These are phyloP conservation scores for Schizotus pectinicornis DNA, from an alignment of 2,888 invertebrate genomes.

Conservation along the genomic window DNA sequence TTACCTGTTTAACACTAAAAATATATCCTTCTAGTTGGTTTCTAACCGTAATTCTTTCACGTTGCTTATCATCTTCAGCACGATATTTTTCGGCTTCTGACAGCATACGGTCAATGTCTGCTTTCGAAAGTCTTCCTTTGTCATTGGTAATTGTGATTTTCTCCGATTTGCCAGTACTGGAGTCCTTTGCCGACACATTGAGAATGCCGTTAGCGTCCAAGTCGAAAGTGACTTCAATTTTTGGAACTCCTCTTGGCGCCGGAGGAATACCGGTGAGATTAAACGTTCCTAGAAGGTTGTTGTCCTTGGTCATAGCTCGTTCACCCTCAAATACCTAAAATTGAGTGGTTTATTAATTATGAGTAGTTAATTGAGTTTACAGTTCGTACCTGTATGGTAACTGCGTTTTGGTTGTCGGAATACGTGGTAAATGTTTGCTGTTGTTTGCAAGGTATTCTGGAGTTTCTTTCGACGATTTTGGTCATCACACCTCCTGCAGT, in stretches of 20 bases:
- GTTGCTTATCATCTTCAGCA: constrained; percentile 75
- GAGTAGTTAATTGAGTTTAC: not conserved
- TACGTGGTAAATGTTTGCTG: constrained; percentile 88
- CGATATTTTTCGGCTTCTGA: constrained; percentile 80
- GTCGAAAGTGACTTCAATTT: constrained; percentile 82
- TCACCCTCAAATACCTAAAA: constrained; percentile 81
- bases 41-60: constrained; percentile 71
- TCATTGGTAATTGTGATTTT: constrained; percentile 88
- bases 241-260: constrained; percentile 80
- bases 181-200: constrained; percentile 79
- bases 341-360: constrained; percentile 1
- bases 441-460: constrained; percentile 80
- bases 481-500: constrained; percentile 87
- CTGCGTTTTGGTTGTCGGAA: constrained; percentile 89
- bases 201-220: constrained; percentile 90
- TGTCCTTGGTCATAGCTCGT: constrained; percentile 89
- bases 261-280: constrained; percentile 84
- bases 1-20: constrained; percentile 70
- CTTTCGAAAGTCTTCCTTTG: constrained; percentile 81
- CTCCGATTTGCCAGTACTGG: constrained; percentile 79
- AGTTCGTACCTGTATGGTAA: constrained; percentile 74
- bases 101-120: constrained; percentile 88
- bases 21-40: constrained; percentile 81
- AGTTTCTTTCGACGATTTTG: constrained; percentile 82
- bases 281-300: constrained; percentile 83